A percentile compares a stretch with the other conserved stretches of the same genome.
Conservation (phyloP, 2,888 invertebrate genomes). For the Perdita meconis region DNA sequence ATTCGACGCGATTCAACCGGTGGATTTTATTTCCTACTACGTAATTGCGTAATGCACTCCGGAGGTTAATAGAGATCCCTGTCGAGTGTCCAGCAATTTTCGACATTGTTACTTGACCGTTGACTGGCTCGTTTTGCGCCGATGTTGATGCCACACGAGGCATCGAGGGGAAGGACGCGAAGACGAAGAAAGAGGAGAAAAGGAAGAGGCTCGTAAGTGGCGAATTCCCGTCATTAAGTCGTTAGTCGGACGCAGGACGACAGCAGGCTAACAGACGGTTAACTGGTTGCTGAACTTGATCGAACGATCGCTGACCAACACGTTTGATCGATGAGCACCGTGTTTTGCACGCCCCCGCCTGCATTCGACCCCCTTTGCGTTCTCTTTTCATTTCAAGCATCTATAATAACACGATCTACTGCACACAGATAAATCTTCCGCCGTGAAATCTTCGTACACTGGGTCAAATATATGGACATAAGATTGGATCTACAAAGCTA, state of each 20-base stretch:
- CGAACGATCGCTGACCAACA: conserved; percentile 76
- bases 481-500: too few relatives aligned
- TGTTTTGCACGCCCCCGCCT: conserved; percentile 35
- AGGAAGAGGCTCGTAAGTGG: conserved; percentile 77
- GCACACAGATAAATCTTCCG: too few relatives aligned
- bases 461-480: too few relatives aligned
- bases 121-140: conserved; percentile 59
- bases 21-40: conserved; percentile 50
- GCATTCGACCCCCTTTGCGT: conserved; percentile 1
- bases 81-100: conserved; percentile 64
- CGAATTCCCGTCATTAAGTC: conserved; percentile 83
- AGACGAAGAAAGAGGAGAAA: conserved; percentile 58
- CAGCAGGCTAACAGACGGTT: conserved; percentile 76
- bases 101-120: conserved; percentile 66
- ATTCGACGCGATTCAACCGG: conserved; percentile 12
- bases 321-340: conserved; percentile 68
- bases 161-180: conserved; percentile 35
- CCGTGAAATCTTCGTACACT: too few relatives aligned
- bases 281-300: conserved; percentile 81
- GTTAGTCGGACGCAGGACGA: conserved; percentile 77
- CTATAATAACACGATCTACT: too few relatives aligned
- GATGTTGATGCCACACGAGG: conserved; percentile 35
- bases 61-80: conserved; percentile 60
- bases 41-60: conserved; percentile 40
- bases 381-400: background rate